Evolutionary conservation across 2,797 vertebrate genomes (phyloP), one percentile per base, ranked within the genome.

Genomic region (Melanogrammus aeglefinus): DNA sequence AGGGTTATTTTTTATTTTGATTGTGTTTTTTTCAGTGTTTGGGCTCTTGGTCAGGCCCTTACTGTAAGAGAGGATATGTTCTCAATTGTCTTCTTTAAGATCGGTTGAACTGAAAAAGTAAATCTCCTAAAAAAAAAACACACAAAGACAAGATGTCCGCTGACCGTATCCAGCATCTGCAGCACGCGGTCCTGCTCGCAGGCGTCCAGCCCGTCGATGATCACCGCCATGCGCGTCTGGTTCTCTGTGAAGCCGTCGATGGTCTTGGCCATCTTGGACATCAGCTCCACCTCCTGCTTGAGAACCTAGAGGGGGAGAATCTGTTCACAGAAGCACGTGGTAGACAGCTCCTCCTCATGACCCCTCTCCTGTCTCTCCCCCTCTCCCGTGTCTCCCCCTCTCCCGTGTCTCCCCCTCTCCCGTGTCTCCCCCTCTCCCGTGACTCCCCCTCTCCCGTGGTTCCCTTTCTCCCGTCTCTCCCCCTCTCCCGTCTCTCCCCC

Each of bases 181-280:
- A 99, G 94, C 75, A 99, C 98, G 92, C 94, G 97, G 93, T 99
- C 98, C 89, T 99, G 98, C 74, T 99, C 98, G 63, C 98, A 99
- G 76, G 98, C 96, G 66, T 99, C 98, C 83, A 99, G 89, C 0
- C 98, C 98, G 66, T 99, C 98, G 1, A 99, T 99, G 91, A 99
- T 99, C 72, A 99, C 97, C 1, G 96, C 96, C 89, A 99, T 96
- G 74, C 98, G 95, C 0, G 98, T 99, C 91, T 99, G 98, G 90
- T 99, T 99, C 92, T 99, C 97, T 77, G 98, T 99, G 85, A 99
- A 99, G 80, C 98, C 94, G 73, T 99, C 98, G 9, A 99, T 99
- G 41, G 97, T 96, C 92, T 99, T 99, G 38, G 97, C 96, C 98
- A 99, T 98, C 93, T 93, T 97, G 83, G 98, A 98, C 97, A 99